Percentiles rank a stretch among this genome's conserved stretches.
These are phyloP conservation scores for Heliconius ethilla DNA, from an alignment of 2,888 invertebrate species.

Conservation along the genomic window DNA sequence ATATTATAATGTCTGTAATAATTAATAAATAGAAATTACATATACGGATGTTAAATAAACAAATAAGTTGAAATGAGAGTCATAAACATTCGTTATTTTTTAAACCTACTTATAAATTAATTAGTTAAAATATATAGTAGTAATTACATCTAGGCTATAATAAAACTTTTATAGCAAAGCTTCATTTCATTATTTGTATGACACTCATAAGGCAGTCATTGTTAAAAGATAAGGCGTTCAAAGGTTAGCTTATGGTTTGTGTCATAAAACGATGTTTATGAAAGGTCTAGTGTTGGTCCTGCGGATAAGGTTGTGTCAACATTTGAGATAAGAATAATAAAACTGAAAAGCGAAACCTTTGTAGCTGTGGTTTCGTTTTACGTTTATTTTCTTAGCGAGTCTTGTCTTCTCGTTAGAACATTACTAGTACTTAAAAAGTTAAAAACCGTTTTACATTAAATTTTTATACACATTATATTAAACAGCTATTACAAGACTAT, in stretches of 20 bases:
- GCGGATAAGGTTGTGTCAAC: conserved; percentile 36
- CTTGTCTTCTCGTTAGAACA: background rate
- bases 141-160: background rate
- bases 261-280: conserved; percentile 37
- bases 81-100: background rate
- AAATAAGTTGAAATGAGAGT: background rate
- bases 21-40: too few species aligned
- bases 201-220: conserved; percentile 30
- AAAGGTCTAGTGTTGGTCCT: conserved; percentile 32
- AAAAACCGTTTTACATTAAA: background rate
- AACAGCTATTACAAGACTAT: too few species aligned
- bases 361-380: background rate
- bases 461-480: too few species aligned
- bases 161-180: background rate
- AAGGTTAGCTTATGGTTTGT: conserved; percentile 35
- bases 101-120: background rate
- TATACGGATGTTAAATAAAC: too few species aligned
- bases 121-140: background rate
- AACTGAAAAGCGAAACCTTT: conserved; percentile 9
- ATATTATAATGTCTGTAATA: too few species aligned
- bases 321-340: conserved; percentile 30
- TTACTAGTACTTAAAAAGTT: background rate
- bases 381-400: background rate
- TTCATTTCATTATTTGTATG: conserved; percentile 29
- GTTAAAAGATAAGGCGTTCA: conserved; percentile 32